phyloP scores from a whole-genome alignment of 2,797 vertebrate genomes.

The Cryptoblepharus egeriae region DNA sequence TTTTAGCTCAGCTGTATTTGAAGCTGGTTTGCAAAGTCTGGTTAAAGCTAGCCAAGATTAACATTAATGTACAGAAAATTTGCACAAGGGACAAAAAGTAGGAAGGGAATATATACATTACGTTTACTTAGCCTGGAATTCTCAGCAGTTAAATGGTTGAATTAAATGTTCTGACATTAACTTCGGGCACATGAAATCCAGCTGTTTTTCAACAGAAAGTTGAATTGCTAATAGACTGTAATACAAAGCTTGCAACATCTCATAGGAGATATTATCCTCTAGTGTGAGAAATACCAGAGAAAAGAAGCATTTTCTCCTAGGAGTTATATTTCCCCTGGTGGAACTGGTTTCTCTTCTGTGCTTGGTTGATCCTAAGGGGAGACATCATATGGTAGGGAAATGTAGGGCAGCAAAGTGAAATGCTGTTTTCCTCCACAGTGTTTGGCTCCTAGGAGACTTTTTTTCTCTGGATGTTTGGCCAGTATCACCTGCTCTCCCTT shows the following conservation, averaged over 20 bases:
- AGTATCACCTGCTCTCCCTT: background rate
- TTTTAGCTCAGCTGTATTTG: background rate
- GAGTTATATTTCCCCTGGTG: background rate
- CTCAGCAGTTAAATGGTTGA: background rate
- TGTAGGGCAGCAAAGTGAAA: background rate
- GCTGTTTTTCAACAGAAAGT: background rate
- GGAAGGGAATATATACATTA: background rate
- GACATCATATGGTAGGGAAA: background rate
- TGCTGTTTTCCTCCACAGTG: background rate
- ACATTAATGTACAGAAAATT: background rate
- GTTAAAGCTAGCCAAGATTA: background rate
- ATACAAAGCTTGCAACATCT: background rate
- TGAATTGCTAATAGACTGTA: background rate
- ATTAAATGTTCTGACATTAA: background rate
- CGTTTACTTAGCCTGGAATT: background rate
- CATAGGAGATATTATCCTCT: background rate
- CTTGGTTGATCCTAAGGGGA: background rate
- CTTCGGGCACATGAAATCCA: background rate
- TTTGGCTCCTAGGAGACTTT: background rate
- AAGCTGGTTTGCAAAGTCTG: background rate
- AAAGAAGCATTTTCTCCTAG: background rate
- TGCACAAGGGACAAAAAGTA: background rate
- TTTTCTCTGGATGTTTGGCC: background rate
- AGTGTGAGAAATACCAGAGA: background rate
- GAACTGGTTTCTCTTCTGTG: background rate